Base-by-base conservation (phyloP, 1,140 invertebrate species). In the Matsumurasca onukii region DNA sequence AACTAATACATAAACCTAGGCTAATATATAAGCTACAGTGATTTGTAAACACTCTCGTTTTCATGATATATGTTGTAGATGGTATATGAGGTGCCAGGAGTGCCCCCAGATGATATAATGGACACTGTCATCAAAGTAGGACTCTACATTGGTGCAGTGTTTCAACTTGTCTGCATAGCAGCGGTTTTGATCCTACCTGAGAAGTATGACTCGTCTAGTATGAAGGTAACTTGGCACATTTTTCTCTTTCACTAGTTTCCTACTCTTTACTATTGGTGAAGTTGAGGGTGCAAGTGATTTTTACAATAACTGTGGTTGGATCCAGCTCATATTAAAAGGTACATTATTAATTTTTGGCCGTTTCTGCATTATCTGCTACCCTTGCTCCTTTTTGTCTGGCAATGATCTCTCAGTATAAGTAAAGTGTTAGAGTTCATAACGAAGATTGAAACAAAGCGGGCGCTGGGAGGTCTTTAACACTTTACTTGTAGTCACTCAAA, bases 81-180 rank as follows among this genome's bases (percentile, higher is more conserved):
- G n/a, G 48, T 65, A 39, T 65, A 65, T 25, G 62, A 65, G 34
- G 39, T 65, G 31, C 62, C 62, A 45, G 62, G 62, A 13, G 39
- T 39, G 20, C 24, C 24, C 15, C 62, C 62, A n/a, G 84, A 86
- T 77, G 86, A 88, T 74, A 77, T 87, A 73, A 82, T 89, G 74
- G 87, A 88, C 72, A 85, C 84, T 29, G 78, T 89, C 69, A 82
- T 89, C 3, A 80, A 86, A 49, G 88, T 87, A 76, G 86, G 87
- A 3, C 75, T 90, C 3, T 87, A 89, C 75, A 77, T 89, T 52
- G 87, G 88, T n/a, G 88, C 88, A 13, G 81, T 88, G 1, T 89
- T 90, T 74, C 88, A 89, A 76, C 71, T 89, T 22, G 75, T 87
- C 1, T 89, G 88, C 75, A 82, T 90, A 65, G 80, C 86, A 66